These are phyloP conservation scores for Hyles euphorbiae DNA, from an alignment of 1,140 invertebrate genomes.

Conservation along the genomic window DNA sequence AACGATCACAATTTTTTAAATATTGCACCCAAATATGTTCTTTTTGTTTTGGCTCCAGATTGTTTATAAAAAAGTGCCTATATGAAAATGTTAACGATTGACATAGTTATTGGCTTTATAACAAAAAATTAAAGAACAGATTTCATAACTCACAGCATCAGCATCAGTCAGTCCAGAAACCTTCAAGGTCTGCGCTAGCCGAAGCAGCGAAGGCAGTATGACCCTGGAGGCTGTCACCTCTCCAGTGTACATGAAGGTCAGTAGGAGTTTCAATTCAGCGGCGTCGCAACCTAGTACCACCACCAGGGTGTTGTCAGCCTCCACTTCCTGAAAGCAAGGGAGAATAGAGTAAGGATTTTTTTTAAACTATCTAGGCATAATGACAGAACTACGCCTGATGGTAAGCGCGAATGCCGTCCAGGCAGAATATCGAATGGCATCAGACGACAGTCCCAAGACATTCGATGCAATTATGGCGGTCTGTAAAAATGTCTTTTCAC, in stretches of 20 bases:
- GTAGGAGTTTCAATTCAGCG: constrained; percentile 86
- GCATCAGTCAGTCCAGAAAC: constrained; percentile 87
- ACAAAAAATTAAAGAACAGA: too few species aligned
- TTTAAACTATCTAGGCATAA: not conserved
- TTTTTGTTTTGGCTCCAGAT: too few species aligned
- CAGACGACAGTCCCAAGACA: too few species aligned
- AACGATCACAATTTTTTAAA: too few species aligned
- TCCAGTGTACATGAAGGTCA: constrained; percentile 95
- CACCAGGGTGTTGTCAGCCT: constrained; percentile 86
- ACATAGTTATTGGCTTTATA: too few species aligned
- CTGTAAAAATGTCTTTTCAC: not conserved
- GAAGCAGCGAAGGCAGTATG: constrained; percentile 86
- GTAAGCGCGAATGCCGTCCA: too few species aligned
- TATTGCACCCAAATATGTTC: too few species aligned
- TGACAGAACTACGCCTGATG: too few species aligned
- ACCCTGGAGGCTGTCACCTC: constrained; percentile 92
- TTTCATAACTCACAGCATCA: constrained; percentile 38
- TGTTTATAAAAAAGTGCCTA: too few species aligned
- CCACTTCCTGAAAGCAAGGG: constrained; percentile 76
- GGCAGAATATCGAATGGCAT: too few species aligned
- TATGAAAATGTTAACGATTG: not conserved
- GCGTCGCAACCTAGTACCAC: constrained; percentile 88
- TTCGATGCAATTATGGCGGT: too few species aligned
- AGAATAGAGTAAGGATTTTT: constrained; percentile 1
- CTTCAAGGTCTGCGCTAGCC: constrained; percentile 88